Evolutionary conservation across 1,140 invertebrate species (phyloP).

Genomic region (Stegodyphus mimosarum): DNA sequence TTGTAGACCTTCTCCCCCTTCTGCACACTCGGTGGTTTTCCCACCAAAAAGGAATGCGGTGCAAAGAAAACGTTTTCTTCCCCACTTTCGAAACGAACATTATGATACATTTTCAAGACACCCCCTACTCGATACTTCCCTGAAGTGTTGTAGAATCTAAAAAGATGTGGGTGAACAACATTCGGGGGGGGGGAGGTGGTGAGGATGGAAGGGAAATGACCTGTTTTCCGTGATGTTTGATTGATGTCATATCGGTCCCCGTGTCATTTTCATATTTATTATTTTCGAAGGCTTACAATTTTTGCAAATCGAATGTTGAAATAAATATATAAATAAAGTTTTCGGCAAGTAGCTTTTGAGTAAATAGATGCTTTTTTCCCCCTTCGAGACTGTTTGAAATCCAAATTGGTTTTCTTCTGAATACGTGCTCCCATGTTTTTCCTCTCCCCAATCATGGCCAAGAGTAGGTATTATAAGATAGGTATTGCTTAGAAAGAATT

Average conservation of each 20-base stretch:
- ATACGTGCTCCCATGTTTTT: too few relatives aligned
- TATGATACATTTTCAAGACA: slow-evolving; percentile 29
- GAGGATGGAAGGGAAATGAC: too few relatives aligned
- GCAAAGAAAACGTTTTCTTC: slow-evolving; percentile 17
- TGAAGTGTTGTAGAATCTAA: not conserved
- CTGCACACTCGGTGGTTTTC: slow-evolving; percentile 30
- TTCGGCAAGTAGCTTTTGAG: not conserved
- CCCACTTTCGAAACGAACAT: slow-evolving; percentile 20
- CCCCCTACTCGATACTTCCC: not conserved
- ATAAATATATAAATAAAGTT: not conserved
- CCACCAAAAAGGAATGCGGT: slow-evolving; percentile 22
- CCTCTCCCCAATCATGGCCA: too few relatives aligned
- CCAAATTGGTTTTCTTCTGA: too few relatives aligned
- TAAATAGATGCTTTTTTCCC: not conserved
- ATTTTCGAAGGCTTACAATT: not conserved
- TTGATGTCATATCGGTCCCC: slow-evolving; percentile 15
- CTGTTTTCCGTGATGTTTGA: not conserved
- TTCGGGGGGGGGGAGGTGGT: not conserved
- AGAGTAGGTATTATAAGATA: too few relatives aligned
- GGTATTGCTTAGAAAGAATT: too few relatives aligned
- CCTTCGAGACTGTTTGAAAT: too few relatives aligned
- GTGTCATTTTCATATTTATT: slow-evolving; percentile 47
- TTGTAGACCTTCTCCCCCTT: not conserved
- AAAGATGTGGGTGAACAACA: not conserved
- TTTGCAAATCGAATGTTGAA: too few relatives aligned